Base-by-base conservation (phyloP, 2,797 vertebrate species). In the Neosalanx taihuensis region DNA sequence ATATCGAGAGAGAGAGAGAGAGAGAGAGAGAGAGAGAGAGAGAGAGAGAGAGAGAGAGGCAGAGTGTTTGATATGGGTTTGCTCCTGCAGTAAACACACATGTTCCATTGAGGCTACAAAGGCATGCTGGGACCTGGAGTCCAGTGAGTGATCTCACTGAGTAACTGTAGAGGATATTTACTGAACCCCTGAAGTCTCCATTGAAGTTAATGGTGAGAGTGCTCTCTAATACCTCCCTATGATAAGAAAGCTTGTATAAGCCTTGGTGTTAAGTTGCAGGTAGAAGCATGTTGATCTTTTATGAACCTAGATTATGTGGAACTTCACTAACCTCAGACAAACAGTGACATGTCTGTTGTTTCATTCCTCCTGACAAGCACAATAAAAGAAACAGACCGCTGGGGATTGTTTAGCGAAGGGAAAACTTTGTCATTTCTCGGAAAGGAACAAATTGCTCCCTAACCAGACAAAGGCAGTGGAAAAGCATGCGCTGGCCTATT, bases 141-240 rank as follows among this genome's bases (percentile, higher is more conserved):
- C 76, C 86, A 70, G 73, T 87, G 88, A 89, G 69, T 89, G 88
- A 87, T 75, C 72, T 30, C 68, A 77, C 7, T 59, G 67, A 23
- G 83, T 85, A 84, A 86, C 83, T 63, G 84, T 81, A 87, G 84
- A 84, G 23, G 64, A 74, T 87, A 84, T 88, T 88, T 87, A 86
- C 84, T 56, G 85, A 67, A 83, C 60, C 59, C 75, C 67, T 33
- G 23, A 66, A 64, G 81, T 80, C 70, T 72, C 63, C 69, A 37
- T 74, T 35, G 64, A 53, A 74, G 73, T 70, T 23, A 77, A 69
- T 69, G 70, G 7, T 76, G 73, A 79, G 75, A 69, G 70, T 57
- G 69, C 71, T 78, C 72, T 26, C 71, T 73, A 77, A 78, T 67
- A 74, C 66, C 71, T 70, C 64, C 75, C 71, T 77, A 60, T 58